Base-by-base conservation (phyloP, 2,888 invertebrate genomes). In the Drosophila prostipennis region DNA sequence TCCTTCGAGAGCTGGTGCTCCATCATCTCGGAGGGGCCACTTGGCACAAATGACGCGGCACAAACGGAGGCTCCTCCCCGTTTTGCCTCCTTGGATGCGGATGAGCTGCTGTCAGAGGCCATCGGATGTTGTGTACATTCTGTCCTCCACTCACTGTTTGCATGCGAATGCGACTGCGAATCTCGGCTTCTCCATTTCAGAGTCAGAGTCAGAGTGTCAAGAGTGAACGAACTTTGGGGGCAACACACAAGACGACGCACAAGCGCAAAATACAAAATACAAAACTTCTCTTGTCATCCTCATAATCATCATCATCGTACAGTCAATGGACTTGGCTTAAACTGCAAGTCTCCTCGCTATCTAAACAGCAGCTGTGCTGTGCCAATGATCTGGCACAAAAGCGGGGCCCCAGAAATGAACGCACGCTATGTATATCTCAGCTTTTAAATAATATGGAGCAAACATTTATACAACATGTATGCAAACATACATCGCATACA, bases 201-300 rank as follows among this genome's bases (percentile, higher is more conserved):
- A 77, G 57, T 75, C 69, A 77, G 57, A 77, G 57, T 58, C 57
- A 52, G 61, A 63, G 37, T 80, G 78, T 80, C 78, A 80, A 80
- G 74, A 72, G 80, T 78, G 80, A 80, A 80, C 73, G 80, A 80
- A 80, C 80, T 71, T 73, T 78, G 42, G 70, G 74, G 56, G 52
- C 63, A 60, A 40, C 26, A 26, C 26, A 26, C 26, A 26, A 23
- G 52, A 14, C 45, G 45, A 29, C 14, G n/a, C n/a, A n/a, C n/a
- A n/a, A n/a, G n/a, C n/a, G n/a, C n/a, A 14, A 49, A 32, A 32
- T 11, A 32, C 19, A 19, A 19, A 19, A 19, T 19, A 19, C 55
- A 40, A 72, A 72, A 74, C 52, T 56, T 58, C 14, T 59, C 64
- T 57, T 58, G 65, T 72, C 61, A 53, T 72, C 72, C 45, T 64